Evolutionary conservation across 2,113 vertebrate genomes (phyloP), one percentile per base, ranked within the genome.

Genomic region (Myrmecophaga tridactyla): DNA sequence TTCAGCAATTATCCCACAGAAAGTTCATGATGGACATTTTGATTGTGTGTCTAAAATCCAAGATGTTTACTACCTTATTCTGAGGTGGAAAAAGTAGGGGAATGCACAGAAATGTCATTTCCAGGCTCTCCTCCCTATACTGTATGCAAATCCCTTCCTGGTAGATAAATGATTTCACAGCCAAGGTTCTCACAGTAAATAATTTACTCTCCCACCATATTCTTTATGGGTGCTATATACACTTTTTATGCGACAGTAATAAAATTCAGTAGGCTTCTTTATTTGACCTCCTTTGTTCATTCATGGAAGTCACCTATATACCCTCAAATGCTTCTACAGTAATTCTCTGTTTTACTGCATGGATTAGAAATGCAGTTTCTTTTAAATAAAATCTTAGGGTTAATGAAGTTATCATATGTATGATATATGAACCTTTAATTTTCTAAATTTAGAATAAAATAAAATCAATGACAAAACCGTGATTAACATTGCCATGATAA

Each of bases 221-320:
- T 83, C 31, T 97, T 97, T 97, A 97, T 94, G 77, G 90, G 36
- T 62, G 63, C 86, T 95, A 43, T 95, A 94, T 70, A 95, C 31
- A 65, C 67, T 76, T 23, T 97, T 97, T 96, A 97, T n/a, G 82
- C 92, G 92, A 86, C 11, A 86, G 58, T 73, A 83, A 14, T 97
- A 92, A 94, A 97, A 92, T 80, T 75, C 82, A 96, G 88, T 94
- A 76, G 87, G 73, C 89, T 97, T 87, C 94, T 96, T 91, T 95
- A 81, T 94, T 96, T 96, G 90, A 89, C 85, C 78, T 90, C 78
- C 72, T 94, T 85, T 94, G 51, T 91, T 88, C 87, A 75, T 90
- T 95, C 82, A 75, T 48, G 65, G 78, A 93, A 94, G 63, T 23
- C 95, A 89, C 70, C 78, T 25, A 76, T 56, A 73, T 4, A 76